Conservation (phyloP, 2,888 invertebrate species). For the Folsomia manolachei region DNA sequence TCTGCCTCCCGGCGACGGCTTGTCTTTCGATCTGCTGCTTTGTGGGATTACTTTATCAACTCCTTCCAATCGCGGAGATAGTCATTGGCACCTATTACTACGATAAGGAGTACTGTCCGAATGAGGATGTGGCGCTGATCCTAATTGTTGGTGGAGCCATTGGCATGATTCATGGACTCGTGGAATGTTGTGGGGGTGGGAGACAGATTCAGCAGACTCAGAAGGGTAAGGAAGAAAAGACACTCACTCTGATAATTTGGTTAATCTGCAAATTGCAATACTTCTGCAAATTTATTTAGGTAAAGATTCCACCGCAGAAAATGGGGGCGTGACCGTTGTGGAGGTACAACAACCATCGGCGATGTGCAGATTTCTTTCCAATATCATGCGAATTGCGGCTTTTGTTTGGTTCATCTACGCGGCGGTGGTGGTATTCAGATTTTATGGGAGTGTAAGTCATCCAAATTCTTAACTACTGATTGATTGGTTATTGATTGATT, state of each 20-base stretch:
- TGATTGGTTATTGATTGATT: too few relatives aligned
- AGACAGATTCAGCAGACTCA: background rate
- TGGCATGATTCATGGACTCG: background rate
- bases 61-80: background rate
- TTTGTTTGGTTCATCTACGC: background rate
- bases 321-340: background rate
- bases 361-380: background rate
- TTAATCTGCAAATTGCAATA: too few relatives aligned
- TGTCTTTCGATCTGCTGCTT: background rate
- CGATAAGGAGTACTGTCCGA: background rate
- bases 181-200: background rate
- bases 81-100: background rate
- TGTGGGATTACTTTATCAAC: background rate
- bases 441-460: background rate
- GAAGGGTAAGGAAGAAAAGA: too few relatives aligned
- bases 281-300: too few relatives aligned
- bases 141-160: background rate
- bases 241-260: too few relatives aligned
- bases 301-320: background rate
- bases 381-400: background rate
- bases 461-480: too few relatives aligned
- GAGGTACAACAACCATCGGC: background rate
- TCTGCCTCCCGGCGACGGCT: background rate
- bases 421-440: background rate
- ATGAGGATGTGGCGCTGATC: background rate